Evolutionary conservation across 2,888 invertebrate species (phyloP).

Genomic region (Ceramica pisi): DNA sequence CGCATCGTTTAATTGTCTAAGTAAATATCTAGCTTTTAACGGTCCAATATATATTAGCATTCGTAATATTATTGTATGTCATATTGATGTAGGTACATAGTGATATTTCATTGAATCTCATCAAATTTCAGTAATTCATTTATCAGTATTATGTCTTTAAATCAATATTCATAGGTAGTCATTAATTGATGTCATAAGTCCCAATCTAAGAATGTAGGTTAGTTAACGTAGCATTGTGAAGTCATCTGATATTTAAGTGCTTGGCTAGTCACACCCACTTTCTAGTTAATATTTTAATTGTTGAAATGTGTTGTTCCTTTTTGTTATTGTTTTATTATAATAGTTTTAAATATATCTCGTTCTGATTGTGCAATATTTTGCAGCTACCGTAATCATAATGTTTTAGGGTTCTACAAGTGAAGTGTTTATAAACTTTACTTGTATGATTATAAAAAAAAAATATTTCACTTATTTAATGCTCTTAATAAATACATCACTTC

Average conservation of each 20-base stretch:
- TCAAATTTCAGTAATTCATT: slow-evolving; percentile 63
- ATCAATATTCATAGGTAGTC: slow-evolving; percentile 67
- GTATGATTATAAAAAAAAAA: slow-evolving; percentile 60
- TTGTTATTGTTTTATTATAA: slow-evolving; percentile 54
- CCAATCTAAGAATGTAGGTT: slow-evolving; percentile 84
- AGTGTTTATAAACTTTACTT: slow-evolving; percentile 52
- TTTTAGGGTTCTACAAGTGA: slow-evolving; percentile 62
- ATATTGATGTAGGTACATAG: slow-evolving; percentile 62
- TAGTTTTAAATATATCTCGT: slow-evolving; percentile 56
- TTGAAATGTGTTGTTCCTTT: slow-evolving; percentile 61
- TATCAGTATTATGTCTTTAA: slow-evolving; percentile 74
- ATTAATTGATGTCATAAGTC: slow-evolving; percentile 77
- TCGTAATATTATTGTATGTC: slow-evolving; percentile 65
- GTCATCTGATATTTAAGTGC: slow-evolving; percentile 61
- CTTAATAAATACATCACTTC: slow-evolving; percentile 81
- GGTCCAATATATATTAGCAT: slow-evolving; percentile 70
- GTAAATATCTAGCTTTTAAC: slow-evolving; percentile 72
- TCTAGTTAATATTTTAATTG: slow-evolving; percentile 64
- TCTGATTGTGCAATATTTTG: slow-evolving; percentile 58
- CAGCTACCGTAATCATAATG: slow-evolving; percentile 55
- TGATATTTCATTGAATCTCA: slow-evolving; percentile 64
- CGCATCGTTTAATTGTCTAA: slow-evolving; percentile 54
- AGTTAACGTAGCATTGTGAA: slow-evolving; percentile 61
- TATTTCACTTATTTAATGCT: slow-evolving; percentile 73
- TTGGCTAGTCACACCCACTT: slow-evolving; percentile 64